Conservation (phyloP, 1,140 invertebrate genomes). For the Araneus ventricosus region DNA sequence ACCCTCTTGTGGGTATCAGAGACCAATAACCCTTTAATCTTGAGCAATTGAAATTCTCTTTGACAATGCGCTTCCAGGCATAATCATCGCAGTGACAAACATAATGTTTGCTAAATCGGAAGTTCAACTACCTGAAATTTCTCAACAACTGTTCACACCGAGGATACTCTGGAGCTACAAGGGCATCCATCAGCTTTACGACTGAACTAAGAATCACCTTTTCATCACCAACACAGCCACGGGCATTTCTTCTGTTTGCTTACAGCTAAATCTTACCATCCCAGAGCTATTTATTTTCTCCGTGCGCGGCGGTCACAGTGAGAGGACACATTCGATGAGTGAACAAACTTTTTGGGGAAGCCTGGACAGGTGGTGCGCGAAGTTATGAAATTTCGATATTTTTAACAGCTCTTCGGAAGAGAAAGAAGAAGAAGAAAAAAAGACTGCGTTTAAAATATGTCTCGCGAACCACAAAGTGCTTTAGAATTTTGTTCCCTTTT, state of each 20-base stretch:
- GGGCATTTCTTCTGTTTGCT: neutral
- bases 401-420: neutral
- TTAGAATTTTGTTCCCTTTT: constrained; percentile 67
- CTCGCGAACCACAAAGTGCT: constrained; percentile 65
- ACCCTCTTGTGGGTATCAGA: no score
- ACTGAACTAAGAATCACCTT: neutral
- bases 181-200: neutral
- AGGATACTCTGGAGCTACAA: neutral
- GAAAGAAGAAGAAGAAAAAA: neutral
- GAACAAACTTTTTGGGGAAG: neutral
- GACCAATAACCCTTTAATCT: no score
- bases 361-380: neutral
- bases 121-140: neutral
- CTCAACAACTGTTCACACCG: neutral
- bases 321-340: neutral
- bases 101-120: neutral
- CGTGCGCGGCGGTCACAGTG: neutral
- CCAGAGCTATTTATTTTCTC: neutral
- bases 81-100: neutral
- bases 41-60: no score
- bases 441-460: constrained; percentile 65
- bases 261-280: constrained; percentile 3
- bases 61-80: neutral
- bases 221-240: neutral
- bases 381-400: constrained; percentile 30